Evolutionary conservation across 1,140 invertebrate species (phyloP).

Genomic region (Doryteuthis pealeii): DNA sequence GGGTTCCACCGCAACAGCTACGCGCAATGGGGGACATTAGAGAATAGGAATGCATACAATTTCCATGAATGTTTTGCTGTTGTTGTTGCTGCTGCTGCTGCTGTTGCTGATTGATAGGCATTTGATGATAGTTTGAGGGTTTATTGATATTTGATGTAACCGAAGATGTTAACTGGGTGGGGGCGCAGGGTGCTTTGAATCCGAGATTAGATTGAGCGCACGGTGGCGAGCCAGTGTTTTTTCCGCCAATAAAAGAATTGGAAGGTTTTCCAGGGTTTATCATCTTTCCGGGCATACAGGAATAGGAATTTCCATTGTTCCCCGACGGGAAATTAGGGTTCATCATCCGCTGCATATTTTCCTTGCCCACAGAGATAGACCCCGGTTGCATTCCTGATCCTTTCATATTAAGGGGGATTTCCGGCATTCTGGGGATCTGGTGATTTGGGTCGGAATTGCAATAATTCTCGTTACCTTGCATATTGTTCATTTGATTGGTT

Average conservation of each 20-base stretch:
- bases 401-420: not conserved
- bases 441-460: not conserved
- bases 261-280: not conserved
- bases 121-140: not conserved
- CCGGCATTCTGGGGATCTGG: not conserved
- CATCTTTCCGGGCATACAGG: not conserved
- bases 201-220: not conserved
- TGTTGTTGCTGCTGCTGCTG: too few relatives aligned
- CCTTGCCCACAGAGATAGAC: not conserved
- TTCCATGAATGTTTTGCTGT: not conserved
- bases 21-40: not conserved
- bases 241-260: not conserved
- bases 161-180: not conserved
- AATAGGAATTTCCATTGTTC: not conserved
- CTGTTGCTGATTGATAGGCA: not conserved
- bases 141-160: slow-evolving; percentile 7
- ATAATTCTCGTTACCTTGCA: not conserved
- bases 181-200: not conserved
- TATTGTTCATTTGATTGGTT: not conserved
- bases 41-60: not conserved
- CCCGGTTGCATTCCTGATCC: not conserved
- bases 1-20: slow-evolving; percentile 4
- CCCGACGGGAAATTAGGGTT: not conserved
- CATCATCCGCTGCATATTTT: not conserved
- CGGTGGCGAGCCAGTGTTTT: not conserved